Base-by-base conservation (phyloP, 2,113 vertebrate species). In the zebrafish (Danio rerio) region DNA sequence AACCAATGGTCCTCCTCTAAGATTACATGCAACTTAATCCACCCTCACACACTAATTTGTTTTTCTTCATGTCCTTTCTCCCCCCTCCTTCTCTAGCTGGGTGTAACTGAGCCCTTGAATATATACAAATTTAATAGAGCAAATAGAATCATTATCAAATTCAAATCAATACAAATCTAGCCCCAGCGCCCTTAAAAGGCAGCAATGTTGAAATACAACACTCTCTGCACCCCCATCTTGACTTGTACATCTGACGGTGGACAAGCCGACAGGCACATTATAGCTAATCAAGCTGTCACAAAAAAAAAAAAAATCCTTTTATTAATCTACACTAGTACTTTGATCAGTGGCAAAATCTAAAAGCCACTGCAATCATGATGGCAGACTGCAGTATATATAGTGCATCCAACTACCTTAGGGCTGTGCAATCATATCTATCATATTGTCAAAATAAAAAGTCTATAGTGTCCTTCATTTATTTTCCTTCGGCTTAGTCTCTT, bases 131-230 rank as follows among this genome's bases (percentile, higher is more conserved):
- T 92, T 91, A 93, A 94, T 93, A 92, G 89, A 94, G 87, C 90
- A 94, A 94, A 94, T 93, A 93, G 90, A 93, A 94, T 94, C 93
- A 93, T 94, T 93, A 93, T 94, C 93, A 94, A 94, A 93, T 94
- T 93, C 90, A 90, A 91, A 94, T 94, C 93, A 92, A 94, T 93
- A 94, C 91, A 92, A 93, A 93, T 94, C 89, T 88, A 90, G 92
- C 91, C 91, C 80, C 78, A 56, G 90, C 89, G 83, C 75, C 91
- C 92, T 90, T 93, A 91, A 92, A 93, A 93, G 90, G 88, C 91
- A 92, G 91, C 91, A 89, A 92, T 92, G 92, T 91, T 93, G 93
- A 94, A 94, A 94, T 91, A 92, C 92, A 94, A 93, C 89, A 89
- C 93, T 90, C 88, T 91, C 89, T 91, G 85, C 65, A 84, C 69